Base-by-base conservation (phyloP, 2,888 invertebrate genomes). In the Ichneumon xanthorius region DNA sequence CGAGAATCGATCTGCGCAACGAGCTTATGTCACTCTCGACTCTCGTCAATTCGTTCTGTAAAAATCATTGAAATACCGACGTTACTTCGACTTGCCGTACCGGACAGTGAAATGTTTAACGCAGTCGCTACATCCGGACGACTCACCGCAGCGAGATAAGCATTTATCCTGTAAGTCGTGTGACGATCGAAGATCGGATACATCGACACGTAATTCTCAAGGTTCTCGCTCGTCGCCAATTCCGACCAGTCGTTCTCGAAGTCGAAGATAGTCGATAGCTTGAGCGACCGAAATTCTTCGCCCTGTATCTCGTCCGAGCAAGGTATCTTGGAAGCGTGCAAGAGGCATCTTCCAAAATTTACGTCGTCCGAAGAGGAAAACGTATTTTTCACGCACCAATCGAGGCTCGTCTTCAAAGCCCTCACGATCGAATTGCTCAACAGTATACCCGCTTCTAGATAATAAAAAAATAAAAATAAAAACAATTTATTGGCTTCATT, bases 321-420 rank as follows among this genome's bases (percentile, higher is more conserved):
- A 7, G 96, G 94, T 72, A 95, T 91, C 82, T 96, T 96, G 14
- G 96, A 95, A 40, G 97, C 96, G 93, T 97, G 97, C 86, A 96
- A 94, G 88, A 97, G 96, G 93, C 99, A 98, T 87, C 97, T 95
- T n/a, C 98, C 98, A 86, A 99, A 95, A 95, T 98, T 98, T 92
- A 97, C 96, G 93, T 97, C 97, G 92, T 97, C 97, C 89, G 96
- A 97, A 87, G 96, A 96, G 1, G 98, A 97, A 92, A 97, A 96
- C 0, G 97, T 97, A 94, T 98, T 98, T 88, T 97, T 96, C 26
- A 98, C 97, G 94, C 98, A 98, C 97, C 98, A 98, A 92, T 98
- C 98, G 90, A 98, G 94, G 93, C 97, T 96, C 63, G 95, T 95
- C 90, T 97, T 96, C 89, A 99, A 96, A 86, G 96, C 96, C 84